Percentiles rank a stretch among this genome's conserved stretches.
phyloP scores from a whole-genome alignment of 2,113 vertebrate species.

The Psephotus haematonotus region DNA sequence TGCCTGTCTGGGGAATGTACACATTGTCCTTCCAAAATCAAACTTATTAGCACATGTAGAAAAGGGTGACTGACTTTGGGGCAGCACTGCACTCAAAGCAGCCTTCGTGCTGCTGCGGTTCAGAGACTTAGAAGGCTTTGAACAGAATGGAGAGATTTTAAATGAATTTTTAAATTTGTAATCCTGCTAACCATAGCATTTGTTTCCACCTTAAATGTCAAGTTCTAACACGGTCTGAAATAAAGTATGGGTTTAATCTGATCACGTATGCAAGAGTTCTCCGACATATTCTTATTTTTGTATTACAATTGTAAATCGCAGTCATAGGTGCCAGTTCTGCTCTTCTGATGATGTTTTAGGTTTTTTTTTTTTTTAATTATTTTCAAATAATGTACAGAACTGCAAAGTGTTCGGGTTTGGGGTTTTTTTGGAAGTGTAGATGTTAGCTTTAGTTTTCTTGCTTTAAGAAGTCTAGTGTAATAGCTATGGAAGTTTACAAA shows the following conservation, averaged over 20 bases:
- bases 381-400: neutral
- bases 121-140: slow-evolving; percentile 58
- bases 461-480: neutral
- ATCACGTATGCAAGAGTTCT: neutral
- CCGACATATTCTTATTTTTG: neutral
- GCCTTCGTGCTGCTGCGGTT: slow-evolving; percentile 59
- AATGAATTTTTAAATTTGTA: slow-evolving; percentile 63
- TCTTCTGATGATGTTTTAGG: neutral
- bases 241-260: slow-evolving; percentile 11
- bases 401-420: accelerated
- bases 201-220: slow-evolving; percentile 62
- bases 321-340: neutral
- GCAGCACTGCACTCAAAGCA: slow-evolving; percentile 61
- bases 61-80: slow-evolving; percentile 83
- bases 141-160: slow-evolving; percentile 52
- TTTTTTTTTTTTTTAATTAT: neutral
- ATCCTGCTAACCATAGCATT: slow-evolving; percentile 16
- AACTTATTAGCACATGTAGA: slow-evolving; percentile 83
- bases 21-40: slow-evolving; percentile 85
- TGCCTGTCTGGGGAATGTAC: slow-evolving; percentile 84
- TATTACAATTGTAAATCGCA: neutral
- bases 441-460: neutral
- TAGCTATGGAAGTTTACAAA: neutral
- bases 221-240: slow-evolving; percentile 30
- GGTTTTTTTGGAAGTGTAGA: neutral